A percentile compares a stretch with the other conserved stretches of the same genome.
Evolutionary conservation across 2,797 vertebrate species (phyloP).

Genomic region (Manis crassicaudata): DNA sequence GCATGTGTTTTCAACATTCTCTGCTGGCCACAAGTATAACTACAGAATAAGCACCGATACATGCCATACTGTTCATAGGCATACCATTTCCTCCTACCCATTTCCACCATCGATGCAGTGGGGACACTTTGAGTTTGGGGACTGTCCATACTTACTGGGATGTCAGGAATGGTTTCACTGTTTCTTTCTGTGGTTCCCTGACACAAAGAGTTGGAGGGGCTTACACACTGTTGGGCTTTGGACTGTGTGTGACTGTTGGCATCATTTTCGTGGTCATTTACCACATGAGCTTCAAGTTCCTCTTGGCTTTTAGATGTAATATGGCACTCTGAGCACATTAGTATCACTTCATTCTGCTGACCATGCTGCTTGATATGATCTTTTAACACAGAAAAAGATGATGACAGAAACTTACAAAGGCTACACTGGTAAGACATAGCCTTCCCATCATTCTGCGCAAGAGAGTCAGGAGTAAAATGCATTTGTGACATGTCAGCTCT

Average conservation of each 20-base stretch:
- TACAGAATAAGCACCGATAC: constrained; percentile 97
- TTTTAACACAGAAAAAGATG: constrained; percentile 90
- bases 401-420: constrained; percentile 93
- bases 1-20: constrained; percentile 98
- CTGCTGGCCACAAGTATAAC: constrained; percentile 97
- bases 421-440: constrained; percentile 96
- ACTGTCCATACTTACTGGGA: constrained; percentile 53
- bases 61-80: constrained; percentile 94
- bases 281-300: constrained; percentile 94
- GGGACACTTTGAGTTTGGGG: constrained; percentile 52
- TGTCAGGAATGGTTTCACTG: constrained; percentile 68
- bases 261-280: constrained; percentile 87
- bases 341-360: constrained; percentile 88
- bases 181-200: constrained; percentile 73
- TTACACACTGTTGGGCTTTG: constrained; percentile 72
- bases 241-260: constrained; percentile 65
- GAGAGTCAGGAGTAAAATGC: constrained; percentile 72
- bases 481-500: constrained; percentile 81
- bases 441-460: constrained; percentile 83
- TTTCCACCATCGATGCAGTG: constrained; percentile 44
- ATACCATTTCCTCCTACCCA: constrained; percentile 94
- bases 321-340: constrained; percentile 91
- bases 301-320: constrained; percentile 92
- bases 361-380: constrained; percentile 95
- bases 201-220: constrained; percentile 30